Percentiles rank a stretch among this genome's conserved stretches.
phyloP scores from a whole-genome alignment of 2,888 invertebrate genomes.

The Andrena haemorrhoa region DNA sequence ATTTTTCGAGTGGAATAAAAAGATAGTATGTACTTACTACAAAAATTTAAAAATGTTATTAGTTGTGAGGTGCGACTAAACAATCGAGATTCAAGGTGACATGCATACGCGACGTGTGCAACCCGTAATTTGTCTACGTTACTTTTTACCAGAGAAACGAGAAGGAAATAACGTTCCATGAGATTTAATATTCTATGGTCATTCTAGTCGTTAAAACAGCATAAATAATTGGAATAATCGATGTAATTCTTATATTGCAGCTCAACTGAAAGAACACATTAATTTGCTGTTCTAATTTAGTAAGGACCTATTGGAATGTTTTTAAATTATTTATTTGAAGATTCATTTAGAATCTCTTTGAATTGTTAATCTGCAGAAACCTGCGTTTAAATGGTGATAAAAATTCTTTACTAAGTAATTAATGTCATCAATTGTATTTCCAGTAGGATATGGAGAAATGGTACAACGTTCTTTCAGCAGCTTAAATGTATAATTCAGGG shows the following conservation, averaged over 20 bases:
- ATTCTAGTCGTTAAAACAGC: not conserved
- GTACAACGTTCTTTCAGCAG: not conserved
- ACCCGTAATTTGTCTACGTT: conserved; percentile 40
- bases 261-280: too few species aligned
- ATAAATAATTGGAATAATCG: not conserved
- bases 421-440: too few species aligned
- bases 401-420: too few species aligned
- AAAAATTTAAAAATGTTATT: not conserved
- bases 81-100: conserved; percentile 5
- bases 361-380: too few species aligned
- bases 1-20: not conserved
- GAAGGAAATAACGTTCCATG: conserved; percentile 3
- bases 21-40: too few species aligned
- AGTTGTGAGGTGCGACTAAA: conserved; percentile 14
- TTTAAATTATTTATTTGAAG: too few species aligned
- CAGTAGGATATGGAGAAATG: not conserved
- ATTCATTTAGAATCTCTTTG: too few species aligned
- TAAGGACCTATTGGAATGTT: too few species aligned
- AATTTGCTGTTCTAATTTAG: too few species aligned
- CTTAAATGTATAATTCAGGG: not conserved
- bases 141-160: not conserved
- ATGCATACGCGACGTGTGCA: not conserved
- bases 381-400: too few species aligned
- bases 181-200: conserved; percentile 26
- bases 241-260: too few species aligned